Percentiles rank a stretch among this genome's conserved stretches.
phyloP scores from a whole-genome alignment of 2,113 vertebrate genomes.

The Cyanoramphus novaezelandiae region DNA sequence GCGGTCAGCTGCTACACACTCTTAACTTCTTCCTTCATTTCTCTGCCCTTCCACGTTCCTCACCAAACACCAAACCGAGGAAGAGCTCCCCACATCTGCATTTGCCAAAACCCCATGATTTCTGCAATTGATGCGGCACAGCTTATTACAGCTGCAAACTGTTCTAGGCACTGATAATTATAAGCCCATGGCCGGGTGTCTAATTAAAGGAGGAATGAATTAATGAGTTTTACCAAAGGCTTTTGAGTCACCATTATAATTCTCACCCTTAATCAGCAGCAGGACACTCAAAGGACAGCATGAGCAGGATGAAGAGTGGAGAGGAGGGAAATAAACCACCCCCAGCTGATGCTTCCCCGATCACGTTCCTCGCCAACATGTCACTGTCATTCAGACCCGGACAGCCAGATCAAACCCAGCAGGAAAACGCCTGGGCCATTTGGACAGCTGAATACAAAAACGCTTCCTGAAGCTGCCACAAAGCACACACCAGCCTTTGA shows the following conservation, averaged over 20 bases:
- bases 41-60: background rate
- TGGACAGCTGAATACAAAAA: slow-evolving; percentile 22
- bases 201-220: slow-evolving; percentile 56
- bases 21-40: background rate
- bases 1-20: background rate
- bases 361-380: background rate
- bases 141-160: background rate
- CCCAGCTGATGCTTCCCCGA: background rate
- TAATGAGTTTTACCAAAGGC: slow-evolving; percentile 56
- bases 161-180: background rate
- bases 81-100: background rate
- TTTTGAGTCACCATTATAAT: slow-evolving; percentile 51
- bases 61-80: background rate
- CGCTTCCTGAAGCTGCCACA: slow-evolving; percentile 32
- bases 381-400: background rate
- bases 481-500: slow-evolving; percentile 5
- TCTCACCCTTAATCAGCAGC: slow-evolving; percentile 36
- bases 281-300: slow-evolving; percentile 39
- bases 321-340: background rate
- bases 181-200: background rate
- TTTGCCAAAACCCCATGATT: background rate
- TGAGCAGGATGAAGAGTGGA: slow-evolving; percentile 1
- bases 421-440: slow-evolving; percentile 22
- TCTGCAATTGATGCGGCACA: background rate
- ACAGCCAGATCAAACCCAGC: slow-evolving; percentile 31